Conservation (phyloP, 1,140 invertebrate species). For the Papilio aristodemus region DNA sequence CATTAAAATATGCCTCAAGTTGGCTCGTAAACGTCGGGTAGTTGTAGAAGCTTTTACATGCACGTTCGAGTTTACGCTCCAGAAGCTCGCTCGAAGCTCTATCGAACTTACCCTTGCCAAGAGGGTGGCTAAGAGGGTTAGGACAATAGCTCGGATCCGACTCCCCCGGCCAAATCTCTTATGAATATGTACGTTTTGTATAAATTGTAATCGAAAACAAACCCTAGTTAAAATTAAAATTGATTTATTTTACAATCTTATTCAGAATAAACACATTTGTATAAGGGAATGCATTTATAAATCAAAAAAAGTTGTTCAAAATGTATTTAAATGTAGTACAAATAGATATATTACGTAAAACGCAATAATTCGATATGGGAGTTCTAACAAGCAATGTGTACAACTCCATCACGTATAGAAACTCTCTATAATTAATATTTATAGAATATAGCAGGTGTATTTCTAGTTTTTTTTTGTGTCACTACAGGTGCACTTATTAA, state of each 20-base stretch:
- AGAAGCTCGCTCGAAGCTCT: slow-evolving; percentile 17
- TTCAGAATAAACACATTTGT: not conserved
- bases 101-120: slow-evolving; percentile 38
- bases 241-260: not conserved
- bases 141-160: slow-evolving; percentile 67
- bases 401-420: too few species aligned
- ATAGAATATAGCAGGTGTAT: not conserved
- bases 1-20: not conserved
- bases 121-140: slow-evolving; percentile 63
- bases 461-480: not conserved
- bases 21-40: slow-evolving; percentile 5
- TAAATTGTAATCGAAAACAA: slow-evolving; percentile 16
- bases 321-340: too few species aligned
- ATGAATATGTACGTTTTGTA: slow-evolving; percentile 32
- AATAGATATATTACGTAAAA: too few species aligned
- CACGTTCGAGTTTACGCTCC: not conserved
- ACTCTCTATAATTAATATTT: not conserved
- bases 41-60: slow-evolving; percentile 9
- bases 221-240: not conserved
- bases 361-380: too few species aligned
- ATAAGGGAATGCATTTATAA: too few species aligned
- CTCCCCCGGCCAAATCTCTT: slow-evolving; percentile 64
- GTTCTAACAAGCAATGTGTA: too few species aligned
- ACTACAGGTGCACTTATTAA: not conserved
- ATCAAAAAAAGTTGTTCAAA: too few species aligned